These are phyloP conservation scores for Drosophila nr. perissopoda DNA, from an alignment of 2,888 invertebrate species.

Conservation along the genomic window DNA sequence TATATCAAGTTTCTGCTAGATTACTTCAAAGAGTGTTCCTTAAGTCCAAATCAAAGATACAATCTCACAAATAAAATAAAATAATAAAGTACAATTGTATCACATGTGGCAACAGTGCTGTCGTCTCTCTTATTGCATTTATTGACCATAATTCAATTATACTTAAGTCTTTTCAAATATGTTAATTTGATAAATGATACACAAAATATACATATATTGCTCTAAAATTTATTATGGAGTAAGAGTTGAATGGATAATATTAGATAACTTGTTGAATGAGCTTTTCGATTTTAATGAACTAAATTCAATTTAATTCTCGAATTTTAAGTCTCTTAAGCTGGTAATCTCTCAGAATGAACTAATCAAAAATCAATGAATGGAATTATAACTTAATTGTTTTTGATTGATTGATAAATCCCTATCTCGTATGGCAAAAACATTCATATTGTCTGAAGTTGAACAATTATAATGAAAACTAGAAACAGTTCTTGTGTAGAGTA, in stretches of 20 bases:
- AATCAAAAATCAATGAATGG: neutral
- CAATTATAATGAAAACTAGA: neutral
- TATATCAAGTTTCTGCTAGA: neutral
- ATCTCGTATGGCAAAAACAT: neutral
- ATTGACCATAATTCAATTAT: neutral
- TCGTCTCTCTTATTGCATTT: too few species aligned
- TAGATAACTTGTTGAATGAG: neutral
- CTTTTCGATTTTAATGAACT: neutral
- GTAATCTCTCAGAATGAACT: neutral
- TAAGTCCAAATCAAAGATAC: neutral
- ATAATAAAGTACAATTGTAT: neutral
- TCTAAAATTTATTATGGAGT: too few species aligned
- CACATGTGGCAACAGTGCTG: neutral
- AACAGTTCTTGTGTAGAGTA: slow-evolving; percentile 24
- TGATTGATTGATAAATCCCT: neutral
- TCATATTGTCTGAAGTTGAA: neutral
- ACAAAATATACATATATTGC: neutral
- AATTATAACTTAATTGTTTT: neutral
- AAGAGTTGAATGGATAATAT: neutral
- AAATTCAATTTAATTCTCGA: neutral
- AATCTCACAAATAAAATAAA: neutral
- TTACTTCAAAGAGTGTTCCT: neutral
- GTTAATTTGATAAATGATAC: neutral
- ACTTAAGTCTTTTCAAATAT: neutral
- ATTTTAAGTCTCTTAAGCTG: neutral